Base-by-base conservation (phyloP, 2,888 invertebrate genomes). In the Ophioninae sp. region DNA sequence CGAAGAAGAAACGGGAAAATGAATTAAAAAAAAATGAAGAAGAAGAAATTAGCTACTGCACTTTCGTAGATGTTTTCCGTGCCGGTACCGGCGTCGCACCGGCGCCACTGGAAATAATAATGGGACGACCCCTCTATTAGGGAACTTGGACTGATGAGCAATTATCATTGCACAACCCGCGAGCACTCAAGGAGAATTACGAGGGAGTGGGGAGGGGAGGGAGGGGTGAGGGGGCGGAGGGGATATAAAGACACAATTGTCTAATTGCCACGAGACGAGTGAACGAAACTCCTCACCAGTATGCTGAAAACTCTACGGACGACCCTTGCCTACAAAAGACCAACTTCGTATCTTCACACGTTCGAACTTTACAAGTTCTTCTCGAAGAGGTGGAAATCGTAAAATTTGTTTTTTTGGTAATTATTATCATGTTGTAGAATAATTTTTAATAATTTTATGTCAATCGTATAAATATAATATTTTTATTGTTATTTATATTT, bases 101-200 rank as follows among this genome's bases (percentile, higher is more conserved):
- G 87, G 86, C 87, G 87, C 79, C 86, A 87, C 80, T 75, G 86
- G 89, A 88, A 88, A 89, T 87, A 85, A 87, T 88, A 85, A 86
- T 85, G 83, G 85, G 82, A 83, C 79, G 79, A 86, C 69, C 67
- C 84, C 82, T 86, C 86, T 85, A 88, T 89, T 90, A 88, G 84
- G 86, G 81, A 87, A 77, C 86, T 88, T 86, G 73, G 86, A 67
- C 85, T 87, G 88, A 89, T 88, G 88, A 90, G 85, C 85, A 88
- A 90, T 90, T 90, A 90, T 39, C 80, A 85, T 90, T 90, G 88
- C 90, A 88, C 88, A 90, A 90, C 82, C 83, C 85, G 80, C 83
- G 83, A 85, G 82, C 78, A 23, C 20, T 75, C 68, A 9, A 44
- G 13, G 64, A 39, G 73, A 72, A 79, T 67, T 81, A 71, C 44